Evolutionary conservation across 2,888 invertebrate genomes (phyloP).

Genomic region (Galeruca laticollis): DNA sequence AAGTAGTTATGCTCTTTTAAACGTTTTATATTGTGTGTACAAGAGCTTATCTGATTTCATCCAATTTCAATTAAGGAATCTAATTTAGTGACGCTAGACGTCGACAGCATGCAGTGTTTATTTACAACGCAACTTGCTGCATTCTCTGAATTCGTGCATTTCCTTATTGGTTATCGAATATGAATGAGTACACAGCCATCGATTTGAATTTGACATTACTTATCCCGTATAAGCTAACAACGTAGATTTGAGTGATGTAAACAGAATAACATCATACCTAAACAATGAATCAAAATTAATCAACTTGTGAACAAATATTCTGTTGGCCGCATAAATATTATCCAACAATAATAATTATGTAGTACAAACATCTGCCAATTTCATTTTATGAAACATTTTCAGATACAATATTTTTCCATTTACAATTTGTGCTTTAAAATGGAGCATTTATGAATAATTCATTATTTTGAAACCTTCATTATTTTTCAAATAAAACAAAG

Average conservation of each 20-base stretch:
- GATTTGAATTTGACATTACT: slow-evolving; percentile 1
- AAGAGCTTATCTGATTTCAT: slow-evolving; percentile 44
- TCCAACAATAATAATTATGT: not conserved
- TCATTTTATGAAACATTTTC: not conserved
- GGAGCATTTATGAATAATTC: not conserved
- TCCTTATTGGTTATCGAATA: slow-evolving; percentile 37
- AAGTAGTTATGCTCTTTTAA: slow-evolving; percentile 45
- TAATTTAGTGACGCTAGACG: slow-evolving; percentile 40
- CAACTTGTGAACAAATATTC: too few species aligned
- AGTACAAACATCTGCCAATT: too few species aligned
- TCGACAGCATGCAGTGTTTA: slow-evolving; percentile 31
- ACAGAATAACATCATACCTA: not conserved
- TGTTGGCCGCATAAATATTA: not conserved
- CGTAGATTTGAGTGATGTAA: not conserved
- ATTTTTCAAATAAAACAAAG: not conserved
- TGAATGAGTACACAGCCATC: slow-evolving; percentile 32
- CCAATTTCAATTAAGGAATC: slow-evolving; percentile 45
- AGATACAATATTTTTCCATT: not conserved
- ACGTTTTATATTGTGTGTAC: slow-evolving; percentile 39
- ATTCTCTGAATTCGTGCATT: slow-evolving; percentile 28
- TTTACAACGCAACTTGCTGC: slow-evolving; percentile 28
- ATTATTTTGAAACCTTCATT: not conserved
- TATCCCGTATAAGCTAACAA: too few species aligned
- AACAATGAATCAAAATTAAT: too few species aligned
- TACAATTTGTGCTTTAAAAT: not conserved